A percentile compares a stretch with the other conserved stretches of the same genome.
Conservation (phyloP, 2,888 invertebrate genomes). For the Erebia aethiops region DNA sequence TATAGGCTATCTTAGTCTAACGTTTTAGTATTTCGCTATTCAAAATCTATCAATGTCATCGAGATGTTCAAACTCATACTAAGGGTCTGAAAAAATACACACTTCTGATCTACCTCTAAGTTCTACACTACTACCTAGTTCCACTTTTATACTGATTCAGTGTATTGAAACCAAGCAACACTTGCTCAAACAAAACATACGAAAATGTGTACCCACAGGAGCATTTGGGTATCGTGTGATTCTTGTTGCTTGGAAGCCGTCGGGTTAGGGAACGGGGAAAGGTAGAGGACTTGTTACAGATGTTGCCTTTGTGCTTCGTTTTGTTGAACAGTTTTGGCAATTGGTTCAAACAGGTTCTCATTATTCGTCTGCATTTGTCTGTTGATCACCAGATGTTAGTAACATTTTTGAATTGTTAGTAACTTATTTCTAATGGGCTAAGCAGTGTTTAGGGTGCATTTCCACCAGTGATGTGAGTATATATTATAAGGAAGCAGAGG, state of each 20-base stretch:
- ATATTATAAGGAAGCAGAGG: no score
- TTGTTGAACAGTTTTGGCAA: constrained; percentile 74
- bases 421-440: background rate
- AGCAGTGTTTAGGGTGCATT: background rate
- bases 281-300: constrained; percentile 67
- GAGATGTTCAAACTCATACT: background rate
- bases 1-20: no score
- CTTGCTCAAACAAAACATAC: constrained; percentile 14
- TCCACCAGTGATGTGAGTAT: no score
- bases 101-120: constrained; percentile 6
- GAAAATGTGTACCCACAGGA: constrained; percentile 39
- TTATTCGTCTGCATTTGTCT: constrained; percentile 76
- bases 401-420: background rate
- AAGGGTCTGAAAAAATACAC: background rate
- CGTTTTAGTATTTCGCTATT: no score
- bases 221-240: constrained; percentile 77
- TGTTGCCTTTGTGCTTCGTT: constrained; percentile 67
- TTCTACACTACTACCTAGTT: background rate
- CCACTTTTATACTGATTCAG: background rate
- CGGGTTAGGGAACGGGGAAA: constrained; percentile 68
- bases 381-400: constrained; percentile 40
- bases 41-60: no score
- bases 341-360: constrained; percentile 72
- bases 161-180: background rate
- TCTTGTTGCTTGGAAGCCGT: constrained; percentile 66